Evolutionary conservation across 2,888 invertebrate genomes (phyloP).

Genomic region (Chouioia cunea): DNA sequence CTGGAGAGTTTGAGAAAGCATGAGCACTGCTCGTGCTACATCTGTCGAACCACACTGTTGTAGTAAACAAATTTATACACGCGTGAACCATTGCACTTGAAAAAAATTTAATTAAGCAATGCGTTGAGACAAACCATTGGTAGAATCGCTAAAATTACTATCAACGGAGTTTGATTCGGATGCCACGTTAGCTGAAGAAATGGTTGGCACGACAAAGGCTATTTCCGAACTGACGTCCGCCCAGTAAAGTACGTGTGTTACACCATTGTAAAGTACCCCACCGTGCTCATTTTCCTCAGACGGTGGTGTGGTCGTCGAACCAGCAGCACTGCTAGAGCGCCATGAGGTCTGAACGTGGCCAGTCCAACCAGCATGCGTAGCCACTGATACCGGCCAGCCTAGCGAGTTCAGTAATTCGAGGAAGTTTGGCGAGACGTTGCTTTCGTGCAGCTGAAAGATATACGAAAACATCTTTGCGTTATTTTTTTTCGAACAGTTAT

Average conservation of each 20-base stretch:
- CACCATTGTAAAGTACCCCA: constrained; percentile 85
- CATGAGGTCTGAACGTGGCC: constrained; percentile 91
- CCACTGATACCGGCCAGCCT: constrained; percentile 89
- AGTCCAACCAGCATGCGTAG: constrained; percentile 94
- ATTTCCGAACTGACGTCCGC: constrained; percentile 95
- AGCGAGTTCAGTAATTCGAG: constrained; percentile 75
- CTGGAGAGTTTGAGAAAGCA: constrained; percentile 44
- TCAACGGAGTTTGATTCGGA: constrained; percentile 56
- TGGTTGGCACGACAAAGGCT: constrained; percentile 91
- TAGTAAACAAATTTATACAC: neutral
- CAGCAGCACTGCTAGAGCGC: constrained; percentile 76
- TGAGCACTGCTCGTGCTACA: constrained; percentile 63
- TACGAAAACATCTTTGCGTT: neutral
- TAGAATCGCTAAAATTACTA: constrained; percentile 60
- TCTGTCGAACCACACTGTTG: constrained; percentile 72
- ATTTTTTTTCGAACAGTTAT: neutral
- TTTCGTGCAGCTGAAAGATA: constrained; percentile 62
- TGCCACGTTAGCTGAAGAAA: constrained; percentile 54
- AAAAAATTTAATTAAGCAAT: neutral
- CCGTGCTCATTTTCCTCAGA: constrained; percentile 69
- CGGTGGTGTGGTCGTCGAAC: constrained; percentile 63
- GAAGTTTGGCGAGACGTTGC: constrained; percentile 70
- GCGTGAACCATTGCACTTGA: neutral
- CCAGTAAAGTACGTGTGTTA: constrained; percentile 91
- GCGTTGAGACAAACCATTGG: constrained; percentile 54